Conservation (phyloP, 2,113 vertebrate genomes). For the Geococcyx californianus region DNA sequence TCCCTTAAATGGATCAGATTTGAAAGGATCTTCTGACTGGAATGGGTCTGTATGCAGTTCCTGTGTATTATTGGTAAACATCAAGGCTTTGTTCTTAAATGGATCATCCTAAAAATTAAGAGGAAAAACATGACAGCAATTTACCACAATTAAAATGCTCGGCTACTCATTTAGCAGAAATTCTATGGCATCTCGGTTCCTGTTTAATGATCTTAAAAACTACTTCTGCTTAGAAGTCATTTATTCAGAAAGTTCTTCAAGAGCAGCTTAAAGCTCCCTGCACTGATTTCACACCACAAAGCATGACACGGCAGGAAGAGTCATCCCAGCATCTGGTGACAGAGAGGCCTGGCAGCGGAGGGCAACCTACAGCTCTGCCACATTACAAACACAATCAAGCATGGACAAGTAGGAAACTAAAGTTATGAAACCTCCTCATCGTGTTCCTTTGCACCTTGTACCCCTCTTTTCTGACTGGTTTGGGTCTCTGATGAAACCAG, state of each 20-base stretch:
- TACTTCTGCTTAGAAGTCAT: not conserved
- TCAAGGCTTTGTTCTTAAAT: slow-evolving; percentile 89
- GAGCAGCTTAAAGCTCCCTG: not conserved
- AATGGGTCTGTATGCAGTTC: slow-evolving; percentile 91
- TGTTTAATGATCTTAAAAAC: not conserved
- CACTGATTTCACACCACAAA: not conserved
- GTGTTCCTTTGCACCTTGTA: rapidly evolving
- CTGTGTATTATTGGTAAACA: slow-evolving; percentile 84
- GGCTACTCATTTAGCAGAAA: not conserved
- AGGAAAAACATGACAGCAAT: slow-evolving; percentile 15
- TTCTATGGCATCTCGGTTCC: not conserved
- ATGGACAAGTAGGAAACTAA: not conserved
- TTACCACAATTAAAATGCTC: not conserved
- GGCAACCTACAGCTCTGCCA: not conserved
- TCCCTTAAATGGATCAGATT: slow-evolving; percentile 94
- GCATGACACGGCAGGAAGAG: not conserved
- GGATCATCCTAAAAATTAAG: slow-evolving; percentile 85
- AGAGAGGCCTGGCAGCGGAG: not conserved
- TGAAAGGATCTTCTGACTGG: slow-evolving; percentile 95
- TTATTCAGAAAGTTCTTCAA: too few species aligned
- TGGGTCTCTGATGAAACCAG: not conserved
- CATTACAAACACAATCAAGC: not conserved
- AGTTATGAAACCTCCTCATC: not conserved
- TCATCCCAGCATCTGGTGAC: not conserved
- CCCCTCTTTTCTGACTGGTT: not conserved